A percentile compares a stretch with the other conserved stretches of the same genome.
phyloP scores from a whole-genome alignment of 2,797 vertebrate genomes.

The Alosa sapidissima region DNA sequence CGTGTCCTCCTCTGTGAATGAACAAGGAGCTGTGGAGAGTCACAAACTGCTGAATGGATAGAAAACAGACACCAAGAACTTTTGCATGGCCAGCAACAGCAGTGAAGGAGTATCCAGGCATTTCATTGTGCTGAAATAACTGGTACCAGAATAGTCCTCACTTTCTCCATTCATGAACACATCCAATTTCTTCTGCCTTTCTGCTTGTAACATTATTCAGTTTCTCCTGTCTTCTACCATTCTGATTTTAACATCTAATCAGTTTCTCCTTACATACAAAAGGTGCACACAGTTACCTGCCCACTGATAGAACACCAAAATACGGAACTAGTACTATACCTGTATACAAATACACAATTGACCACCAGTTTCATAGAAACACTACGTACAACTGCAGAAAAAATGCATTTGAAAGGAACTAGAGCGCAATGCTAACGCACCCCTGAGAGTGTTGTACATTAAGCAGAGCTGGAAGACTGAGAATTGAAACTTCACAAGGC shows the following conservation, averaged over 20 bases:
- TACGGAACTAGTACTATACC: not conserved
- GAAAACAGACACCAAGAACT: not conserved
- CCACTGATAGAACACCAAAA: not conserved
- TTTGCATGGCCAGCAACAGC: not conserved
- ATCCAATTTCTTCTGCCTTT: not conserved
- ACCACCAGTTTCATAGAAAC: not conserved
- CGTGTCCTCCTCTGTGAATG: constrained; percentile 68
- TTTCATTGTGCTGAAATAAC: constrained; percentile 12
- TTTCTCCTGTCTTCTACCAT: not conserved
- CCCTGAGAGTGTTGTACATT: not conserved
- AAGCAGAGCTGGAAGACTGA: not conserved
- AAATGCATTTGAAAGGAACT: not conserved
- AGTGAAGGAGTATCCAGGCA: not conserved
- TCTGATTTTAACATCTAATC: not conserved
- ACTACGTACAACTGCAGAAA: not conserved
- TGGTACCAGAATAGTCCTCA: not conserved
- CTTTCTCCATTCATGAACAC: not conserved
- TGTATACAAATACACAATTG: not conserved
- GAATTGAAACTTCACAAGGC: not conserved
- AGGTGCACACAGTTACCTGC: not conserved
- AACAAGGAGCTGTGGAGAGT: not conserved
- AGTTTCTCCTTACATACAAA: constrained; percentile 1
- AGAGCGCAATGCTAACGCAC: not conserved
- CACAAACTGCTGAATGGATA: constrained; percentile 12
- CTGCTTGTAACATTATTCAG: not conserved